phyloP scores from a whole-genome alignment of 2,113 vertebrate species.

The Neodon shergylaensis region DNA sequence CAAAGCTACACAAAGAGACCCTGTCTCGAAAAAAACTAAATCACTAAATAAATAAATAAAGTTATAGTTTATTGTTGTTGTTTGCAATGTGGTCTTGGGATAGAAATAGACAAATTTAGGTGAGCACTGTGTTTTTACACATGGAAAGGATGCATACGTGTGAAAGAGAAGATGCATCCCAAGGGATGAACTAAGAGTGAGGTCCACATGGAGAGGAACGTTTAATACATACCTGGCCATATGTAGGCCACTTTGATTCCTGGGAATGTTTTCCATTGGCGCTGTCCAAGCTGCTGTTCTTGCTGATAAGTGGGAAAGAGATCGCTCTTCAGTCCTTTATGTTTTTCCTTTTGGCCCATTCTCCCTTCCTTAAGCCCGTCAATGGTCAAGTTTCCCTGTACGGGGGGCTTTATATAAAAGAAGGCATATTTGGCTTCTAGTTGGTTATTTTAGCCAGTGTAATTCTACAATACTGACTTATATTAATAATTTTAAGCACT shows the following conservation, averaged over 20 bases:
- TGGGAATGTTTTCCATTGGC: background rate
- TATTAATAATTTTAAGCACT: background rate
- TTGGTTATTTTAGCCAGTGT: constrained; percentile 32
- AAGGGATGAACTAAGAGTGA: background rate
- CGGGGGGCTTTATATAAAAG: background rate
- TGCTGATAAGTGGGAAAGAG: background rate
- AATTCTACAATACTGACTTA: constrained; percentile 35
- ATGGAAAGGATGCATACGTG: background rate
- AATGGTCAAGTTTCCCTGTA: background rate
- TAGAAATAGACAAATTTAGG: background rate
- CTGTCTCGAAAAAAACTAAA: too few relatives aligned
- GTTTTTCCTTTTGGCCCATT: background rate
- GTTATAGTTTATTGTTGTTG: background rate
- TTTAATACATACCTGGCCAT: background rate
- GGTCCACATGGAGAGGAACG: background rate
- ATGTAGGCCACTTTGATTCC: background rate
- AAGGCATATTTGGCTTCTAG: background rate
- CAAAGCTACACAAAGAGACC: too few relatives aligned
- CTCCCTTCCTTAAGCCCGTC: background rate
- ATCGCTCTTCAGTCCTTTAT: background rate
- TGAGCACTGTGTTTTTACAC: background rate
- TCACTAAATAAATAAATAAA: background rate
- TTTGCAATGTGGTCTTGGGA: background rate
- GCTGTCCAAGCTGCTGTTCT: background rate
- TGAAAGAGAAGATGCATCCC: background rate